A percentile compares a stretch with the other conserved stretches of the same genome.
Evolutionary conservation across 2,797 vertebrate genomes (phyloP).

Genomic region (Phoxinus dragarum): DNA sequence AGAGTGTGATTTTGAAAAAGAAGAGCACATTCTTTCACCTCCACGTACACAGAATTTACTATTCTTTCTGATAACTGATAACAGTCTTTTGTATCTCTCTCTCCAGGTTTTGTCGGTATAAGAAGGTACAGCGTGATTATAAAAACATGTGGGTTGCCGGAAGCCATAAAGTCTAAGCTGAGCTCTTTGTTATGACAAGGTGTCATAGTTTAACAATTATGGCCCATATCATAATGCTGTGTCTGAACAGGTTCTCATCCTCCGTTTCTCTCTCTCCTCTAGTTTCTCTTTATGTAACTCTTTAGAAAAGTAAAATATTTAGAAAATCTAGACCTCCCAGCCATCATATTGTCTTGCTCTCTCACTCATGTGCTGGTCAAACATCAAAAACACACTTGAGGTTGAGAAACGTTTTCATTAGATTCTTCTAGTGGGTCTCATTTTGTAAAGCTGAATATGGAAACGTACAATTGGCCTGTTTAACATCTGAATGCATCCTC

Average conservation of each 20-base stretch:
- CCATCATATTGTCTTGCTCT: neutral
- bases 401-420: neutral
- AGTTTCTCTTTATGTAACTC: conserved; percentile 59
- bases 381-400: conserved; percentile 10
- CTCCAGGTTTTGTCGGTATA: conserved; percentile 21
- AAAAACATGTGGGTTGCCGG: conserved; percentile 78
- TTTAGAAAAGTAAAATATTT: conserved; percentile 41
- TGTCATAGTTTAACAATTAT: conserved; percentile 77
- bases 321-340: conserved; percentile 28
- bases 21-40: conserved; percentile 35
- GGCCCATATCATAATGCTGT: conserved; percentile 69
- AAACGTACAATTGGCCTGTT: conserved; percentile 22
- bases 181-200: conserved; percentile 79
- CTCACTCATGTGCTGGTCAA: neutral
- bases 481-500: conserved; percentile 22
- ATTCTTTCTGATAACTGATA: conserved; percentile 38
- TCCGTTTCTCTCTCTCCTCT: conserved; percentile 45
- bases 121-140: conserved; percentile 62
- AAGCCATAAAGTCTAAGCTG: conserved; percentile 77
- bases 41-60: conserved; percentile 15
- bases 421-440: neutral
- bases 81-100: conserved; percentile 39
- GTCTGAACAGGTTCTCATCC: conserved; percentile 48
- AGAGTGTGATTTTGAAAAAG: neutral
- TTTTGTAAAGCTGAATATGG: neutral